phyloP scores from a whole-genome alignment of 2,797 vertebrate genomes.

The Gymnoscopelus braueri region DNA sequence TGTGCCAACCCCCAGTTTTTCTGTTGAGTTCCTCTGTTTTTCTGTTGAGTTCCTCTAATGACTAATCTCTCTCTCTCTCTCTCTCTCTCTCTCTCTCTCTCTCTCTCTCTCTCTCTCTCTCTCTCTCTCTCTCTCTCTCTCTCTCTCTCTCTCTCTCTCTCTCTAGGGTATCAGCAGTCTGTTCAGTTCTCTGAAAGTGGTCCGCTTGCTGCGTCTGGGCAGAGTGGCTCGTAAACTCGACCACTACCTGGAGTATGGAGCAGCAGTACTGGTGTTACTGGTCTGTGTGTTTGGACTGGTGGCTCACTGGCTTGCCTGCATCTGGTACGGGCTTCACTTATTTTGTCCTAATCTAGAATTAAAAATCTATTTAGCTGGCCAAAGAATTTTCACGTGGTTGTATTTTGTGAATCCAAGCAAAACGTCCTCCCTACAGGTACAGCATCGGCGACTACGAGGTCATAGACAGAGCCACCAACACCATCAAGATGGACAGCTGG shows the following conservation, averaged over 20 bases:
- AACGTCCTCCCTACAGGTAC: conserved; percentile 72
- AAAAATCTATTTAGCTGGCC: too few species aligned
- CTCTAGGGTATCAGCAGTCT: conserved; percentile 94
- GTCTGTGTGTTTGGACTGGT: conserved; percentile 96
- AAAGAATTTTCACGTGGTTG: too few species aligned
- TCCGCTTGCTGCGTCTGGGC: conserved; percentile 91
- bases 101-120: neutral
- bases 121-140: neutral
- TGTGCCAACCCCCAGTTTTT: neutral
- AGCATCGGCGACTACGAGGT: conserved; percentile 97
- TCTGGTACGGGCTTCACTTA: conserved; percentile 79
- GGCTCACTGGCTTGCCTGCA: conserved; percentile 97
- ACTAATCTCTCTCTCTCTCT: neutral
- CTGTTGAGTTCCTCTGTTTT: neutral
- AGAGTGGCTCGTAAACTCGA: conserved; percentile 95
- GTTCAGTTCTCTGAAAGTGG: conserved; percentile 96
- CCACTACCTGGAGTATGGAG: conserved; percentile 96
- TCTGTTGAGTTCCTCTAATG: too few species aligned
- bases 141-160: neutral
- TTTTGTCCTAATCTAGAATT: too few species aligned
- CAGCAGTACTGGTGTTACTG: conserved; percentile 92
- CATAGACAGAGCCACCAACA: conserved; percentile 92
- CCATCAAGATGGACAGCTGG: conserved; percentile 94
- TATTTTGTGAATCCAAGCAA: neutral
- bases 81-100: neutral